phyloP scores from a whole-genome alignment of 2,113 vertebrate genomes.

The Ancistrus triradiatus region DNA sequence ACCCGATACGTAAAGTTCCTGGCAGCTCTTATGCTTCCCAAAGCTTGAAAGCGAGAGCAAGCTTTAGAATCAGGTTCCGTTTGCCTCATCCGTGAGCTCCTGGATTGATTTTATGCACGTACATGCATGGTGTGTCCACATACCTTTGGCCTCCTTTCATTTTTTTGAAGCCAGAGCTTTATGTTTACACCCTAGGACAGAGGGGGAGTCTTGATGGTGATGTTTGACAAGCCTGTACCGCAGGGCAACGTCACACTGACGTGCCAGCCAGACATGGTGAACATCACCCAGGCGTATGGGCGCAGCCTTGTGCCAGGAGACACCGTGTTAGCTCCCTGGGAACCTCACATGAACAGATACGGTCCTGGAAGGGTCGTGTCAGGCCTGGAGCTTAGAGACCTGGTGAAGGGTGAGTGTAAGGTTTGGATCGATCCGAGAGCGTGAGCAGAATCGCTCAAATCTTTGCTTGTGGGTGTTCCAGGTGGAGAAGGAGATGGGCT shows the following conservation, averaged over 20 bases:
- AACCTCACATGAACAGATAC: slow-evolving; percentile 60
- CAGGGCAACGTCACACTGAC: slow-evolving; percentile 46
- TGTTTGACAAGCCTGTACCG: slow-evolving; percentile 64
- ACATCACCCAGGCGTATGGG: slow-evolving; percentile 50
- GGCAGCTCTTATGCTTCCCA: too few relatives aligned
- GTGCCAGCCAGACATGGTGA: slow-evolving; percentile 70
- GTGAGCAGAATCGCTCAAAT: not conserved
- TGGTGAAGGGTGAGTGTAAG: slow-evolving; percentile 61
- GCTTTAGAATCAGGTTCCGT: too few relatives aligned
- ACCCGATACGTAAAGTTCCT: too few relatives aligned
- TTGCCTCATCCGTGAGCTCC: too few relatives aligned
- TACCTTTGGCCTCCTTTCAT: too few relatives aligned
- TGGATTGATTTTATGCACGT: too few relatives aligned
- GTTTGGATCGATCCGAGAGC: not conserved
- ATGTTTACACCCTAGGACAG: slow-evolving; percentile 56
- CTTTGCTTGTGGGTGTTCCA: slow-evolving; percentile 36
- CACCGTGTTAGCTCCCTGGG: slow-evolving; percentile 82
- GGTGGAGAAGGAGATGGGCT: slow-evolving; percentile 66
- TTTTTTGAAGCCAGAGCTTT: too few relatives aligned
- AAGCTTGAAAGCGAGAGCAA: too few relatives aligned
- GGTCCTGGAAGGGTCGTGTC: slow-evolving; percentile 76
- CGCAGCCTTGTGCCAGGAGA: slow-evolving; percentile 69
- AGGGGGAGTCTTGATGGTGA: slow-evolving; percentile 68
- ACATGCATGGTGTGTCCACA: too few relatives aligned
- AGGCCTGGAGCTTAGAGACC: slow-evolving; percentile 61